A percentile compares a stretch with the other conserved stretches of the same genome.
Conservation (phyloP, 2,113 vertebrate species). For the Vireo altiloquus region DNA sequence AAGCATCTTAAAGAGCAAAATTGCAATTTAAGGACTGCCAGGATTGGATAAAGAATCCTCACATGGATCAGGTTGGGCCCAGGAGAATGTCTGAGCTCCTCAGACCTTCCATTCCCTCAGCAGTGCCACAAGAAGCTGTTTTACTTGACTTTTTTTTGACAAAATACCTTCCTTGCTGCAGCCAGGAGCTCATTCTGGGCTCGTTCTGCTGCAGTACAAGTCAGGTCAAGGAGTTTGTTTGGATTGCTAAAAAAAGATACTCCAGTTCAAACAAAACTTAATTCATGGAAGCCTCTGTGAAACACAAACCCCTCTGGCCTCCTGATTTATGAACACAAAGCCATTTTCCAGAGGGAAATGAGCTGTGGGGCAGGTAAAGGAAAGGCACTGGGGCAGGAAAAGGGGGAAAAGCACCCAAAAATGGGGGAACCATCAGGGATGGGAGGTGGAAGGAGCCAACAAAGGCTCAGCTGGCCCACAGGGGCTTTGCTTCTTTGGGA, state of each 20-base stretch:
- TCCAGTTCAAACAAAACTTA: slow-evolving; percentile 42
- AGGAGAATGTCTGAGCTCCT: not conserved
- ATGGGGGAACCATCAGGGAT: rapidly evolving
- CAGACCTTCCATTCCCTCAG: slow-evolving; percentile 25
- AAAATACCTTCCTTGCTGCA: not conserved
- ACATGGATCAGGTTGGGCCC: not conserved
- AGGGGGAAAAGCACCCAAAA: not conserved
- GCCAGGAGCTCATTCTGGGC: not conserved
- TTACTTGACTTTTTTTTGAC: not conserved
- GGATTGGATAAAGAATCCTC: not conserved
- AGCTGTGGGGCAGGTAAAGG: not conserved
- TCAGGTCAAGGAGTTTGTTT: slow-evolving; percentile 47
- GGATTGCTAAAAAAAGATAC: slow-evolving; percentile 12
- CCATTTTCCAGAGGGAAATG: not conserved
- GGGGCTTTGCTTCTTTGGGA: not conserved
- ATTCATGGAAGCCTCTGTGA: slow-evolving; percentile 43
- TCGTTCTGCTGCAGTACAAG: not conserved
- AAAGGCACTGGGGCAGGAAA: not conserved
- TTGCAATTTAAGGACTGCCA: not conserved
- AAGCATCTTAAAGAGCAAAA: not conserved
- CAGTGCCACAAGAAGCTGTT: not conserved
- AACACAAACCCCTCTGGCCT: slow-evolving; percentile 17
- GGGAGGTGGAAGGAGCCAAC: not conserved
- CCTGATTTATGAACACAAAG: slow-evolving; percentile 22
- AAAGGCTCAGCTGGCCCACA: not conserved